Conservation (phyloP, 1,140 invertebrate species). For the Zaprionus inermis region DNA sequence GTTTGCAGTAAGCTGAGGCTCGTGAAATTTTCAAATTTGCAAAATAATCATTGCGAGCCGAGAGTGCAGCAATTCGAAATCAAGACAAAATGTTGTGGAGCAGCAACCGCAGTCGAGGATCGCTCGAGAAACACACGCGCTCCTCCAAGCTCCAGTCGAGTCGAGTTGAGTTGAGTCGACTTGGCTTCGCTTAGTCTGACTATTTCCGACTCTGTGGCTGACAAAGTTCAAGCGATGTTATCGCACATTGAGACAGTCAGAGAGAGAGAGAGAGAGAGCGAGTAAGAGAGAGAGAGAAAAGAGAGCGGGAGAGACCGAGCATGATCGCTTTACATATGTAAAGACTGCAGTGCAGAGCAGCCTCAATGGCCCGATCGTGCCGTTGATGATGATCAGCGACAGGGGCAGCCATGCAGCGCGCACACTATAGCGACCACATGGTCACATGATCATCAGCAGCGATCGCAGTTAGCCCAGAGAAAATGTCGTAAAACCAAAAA, state of each 20-base stretch:
- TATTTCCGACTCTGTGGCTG: constrained; percentile 35
- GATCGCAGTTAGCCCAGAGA: constrained; percentile 41
- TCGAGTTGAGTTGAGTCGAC: background rate
- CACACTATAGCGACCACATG: constrained; percentile 38
- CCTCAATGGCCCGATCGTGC: constrained; percentile 63
- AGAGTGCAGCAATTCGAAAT: constrained; percentile 63
- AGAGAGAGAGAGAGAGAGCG: constrained; percentile 21
- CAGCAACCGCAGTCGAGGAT: constrained; percentile 6
- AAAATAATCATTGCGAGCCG: constrained; percentile 46
- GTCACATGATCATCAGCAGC: constrained; percentile 43
- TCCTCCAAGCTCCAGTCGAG: background rate
- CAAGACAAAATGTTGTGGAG: constrained; percentile 61
- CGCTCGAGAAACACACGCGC: constrained; percentile 41
- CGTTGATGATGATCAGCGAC: constrained; percentile 63
- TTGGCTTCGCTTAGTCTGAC: background rate
- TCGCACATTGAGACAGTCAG: constrained; percentile 50
- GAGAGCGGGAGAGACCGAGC: constrained; percentile 8
- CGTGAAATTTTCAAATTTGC: constrained; percentile 60
- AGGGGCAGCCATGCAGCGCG: constrained; percentile 26
- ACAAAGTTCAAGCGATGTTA: constrained; percentile 65
- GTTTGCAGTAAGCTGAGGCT: constrained; percentile 23
- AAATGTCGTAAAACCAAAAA: constrained; percentile 52
- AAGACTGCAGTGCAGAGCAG: constrained; percentile 43
- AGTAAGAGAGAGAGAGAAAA: constrained; percentile 21
- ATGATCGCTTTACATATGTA: constrained; percentile 45